Conservation (phyloP, 1,140 invertebrate species). For the Nixonia krombeini region DNA sequence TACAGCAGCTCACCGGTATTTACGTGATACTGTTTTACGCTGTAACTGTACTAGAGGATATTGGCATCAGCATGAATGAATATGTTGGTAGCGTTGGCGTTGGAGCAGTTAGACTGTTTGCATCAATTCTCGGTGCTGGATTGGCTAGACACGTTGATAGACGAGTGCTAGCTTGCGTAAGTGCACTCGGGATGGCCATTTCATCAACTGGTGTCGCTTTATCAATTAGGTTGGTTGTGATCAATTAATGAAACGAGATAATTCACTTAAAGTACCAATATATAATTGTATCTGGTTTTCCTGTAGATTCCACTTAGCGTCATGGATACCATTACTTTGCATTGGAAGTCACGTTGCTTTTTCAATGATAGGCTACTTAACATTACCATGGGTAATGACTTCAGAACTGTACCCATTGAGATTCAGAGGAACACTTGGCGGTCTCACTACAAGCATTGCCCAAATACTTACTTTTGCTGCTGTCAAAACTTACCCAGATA, state of each 20-base stretch:
- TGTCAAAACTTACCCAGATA: slow-evolving; percentile 79
- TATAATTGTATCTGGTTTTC: slow-evolving; percentile 11
- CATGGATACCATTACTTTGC: slow-evolving; percentile 74
- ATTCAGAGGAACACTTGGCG: slow-evolving; percentile 78
- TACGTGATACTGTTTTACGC: slow-evolving; percentile 81
- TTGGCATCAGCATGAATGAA: slow-evolving; percentile 78
- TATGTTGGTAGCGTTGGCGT: slow-evolving; percentile 82
- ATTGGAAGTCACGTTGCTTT: slow-evolving; percentile 79
- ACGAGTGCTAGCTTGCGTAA: slow-evolving; percentile 77
- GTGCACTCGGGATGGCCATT: slow-evolving; percentile 76
- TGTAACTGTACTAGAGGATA: slow-evolving; percentile 79
- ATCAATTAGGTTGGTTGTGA: slow-evolving; percentile 8
- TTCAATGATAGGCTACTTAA: slow-evolving; percentile 82
- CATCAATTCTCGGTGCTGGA: slow-evolving; percentile 78
- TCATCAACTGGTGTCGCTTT: slow-evolving; percentile 74
- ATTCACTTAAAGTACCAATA: too few species aligned
- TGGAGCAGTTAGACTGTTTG: slow-evolving; percentile 78
- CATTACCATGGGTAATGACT: slow-evolving; percentile 83
- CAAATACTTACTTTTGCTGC: slow-evolving; percentile 80
- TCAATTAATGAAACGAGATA: too few species aligned
- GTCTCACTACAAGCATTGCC: slow-evolving; percentile 79
- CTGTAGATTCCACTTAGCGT: slow-evolving; percentile 51
- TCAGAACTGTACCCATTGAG: slow-evolving; percentile 81
- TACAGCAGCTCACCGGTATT: slow-evolving; percentile 77
- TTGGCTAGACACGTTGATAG: slow-evolving; percentile 81